These are phyloP conservation scores for Drosophila equinoxialis DNA, from an alignment of 1,140 invertebrate genomes.

Conservation along the genomic window DNA sequence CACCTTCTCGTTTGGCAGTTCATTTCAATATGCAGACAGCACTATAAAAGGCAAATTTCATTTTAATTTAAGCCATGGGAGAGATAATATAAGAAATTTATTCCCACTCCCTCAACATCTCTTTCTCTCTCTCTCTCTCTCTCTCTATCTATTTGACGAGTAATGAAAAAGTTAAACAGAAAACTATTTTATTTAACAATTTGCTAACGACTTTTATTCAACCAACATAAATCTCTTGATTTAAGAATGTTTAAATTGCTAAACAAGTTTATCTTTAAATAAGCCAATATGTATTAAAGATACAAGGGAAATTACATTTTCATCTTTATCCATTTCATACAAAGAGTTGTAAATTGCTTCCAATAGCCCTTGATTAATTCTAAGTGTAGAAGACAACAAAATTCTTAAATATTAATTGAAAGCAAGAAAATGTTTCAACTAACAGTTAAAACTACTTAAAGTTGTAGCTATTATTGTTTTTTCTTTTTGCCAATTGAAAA, in stretches of 20 bases:
- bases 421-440: too few relatives aligned
- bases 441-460: not conserved
- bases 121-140: too few relatives aligned
- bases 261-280: too few relatives aligned
- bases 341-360: too few relatives aligned
- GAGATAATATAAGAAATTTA: conserved; percentile 8
- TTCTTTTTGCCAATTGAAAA: not conserved
- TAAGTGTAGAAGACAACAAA: too few relatives aligned
- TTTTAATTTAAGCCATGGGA: conserved; percentile 11
- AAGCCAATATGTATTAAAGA: too few relatives aligned
- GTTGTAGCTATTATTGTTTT: too few relatives aligned
- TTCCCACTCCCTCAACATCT: not conserved
- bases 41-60: conserved; percentile 8
- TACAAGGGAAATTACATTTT: too few relatives aligned
- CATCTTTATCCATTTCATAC: too few relatives aligned
- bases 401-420: too few relatives aligned
- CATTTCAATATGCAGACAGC: conserved; percentile 25
- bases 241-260: not conserved
- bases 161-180: conserved; percentile 4
- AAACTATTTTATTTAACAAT: conserved; percentile 1
- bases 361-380: too few relatives aligned
- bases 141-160: not conserved
- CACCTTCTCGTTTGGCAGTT: conserved; percentile 2
- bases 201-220: not conserved
- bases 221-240: not conserved